Base-by-base conservation (phyloP, 2,113 vertebrate genomes). In the Emberiza fucata region DNA sequence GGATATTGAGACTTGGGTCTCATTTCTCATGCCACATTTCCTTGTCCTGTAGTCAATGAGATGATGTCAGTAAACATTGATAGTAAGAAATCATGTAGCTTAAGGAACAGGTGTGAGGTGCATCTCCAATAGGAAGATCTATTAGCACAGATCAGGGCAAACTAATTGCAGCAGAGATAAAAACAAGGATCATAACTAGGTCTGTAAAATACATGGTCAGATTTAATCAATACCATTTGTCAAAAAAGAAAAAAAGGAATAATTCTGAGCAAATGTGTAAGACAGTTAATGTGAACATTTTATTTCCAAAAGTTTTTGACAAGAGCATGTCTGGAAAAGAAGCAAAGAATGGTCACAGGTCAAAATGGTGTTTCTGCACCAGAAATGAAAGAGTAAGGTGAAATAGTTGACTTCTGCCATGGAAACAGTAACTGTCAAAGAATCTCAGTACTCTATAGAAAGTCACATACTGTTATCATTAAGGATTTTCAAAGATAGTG, bases 291-390 rank as follows among this genome's bases (percentile, higher is more conserved):
- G 13, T 23, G 37, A 90, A 68, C 0, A 0, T 35, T 95, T 94
- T 79, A 90, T 91, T 92, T 94, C 63, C 35, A 54, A 39, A 87
- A 35, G 17, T 42, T 57, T 87, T 77, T 85, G n/a, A 82, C 50
- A 76, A 51, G 16, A 69, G 29, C 17, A 66, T 88, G 17, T 50
- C 63, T 19, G 27, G 45, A 85, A 73, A 91, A 95, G 66, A 73
- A 87, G 37, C 27, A 80, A 86, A 95, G 47, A 85, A 86, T 40
- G 68, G 59, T 37, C 42, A 73, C 27, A 54, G 51, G 77, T 65
- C 40, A 80, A 86, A 94, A 88, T 9, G 28, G 7, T 47, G 59
- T 39, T 37, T 85, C 42, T 50, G 57, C 79, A 79, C 35, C 9
- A 91, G 44, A 75, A 93, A 83, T 65, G 25, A 76, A 64, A 81